A percentile compares a stretch with the other conserved stretches of the same genome.
Conservation (phyloP, 2,888 invertebrate species). For the Itoplectis maculator region DNA sequence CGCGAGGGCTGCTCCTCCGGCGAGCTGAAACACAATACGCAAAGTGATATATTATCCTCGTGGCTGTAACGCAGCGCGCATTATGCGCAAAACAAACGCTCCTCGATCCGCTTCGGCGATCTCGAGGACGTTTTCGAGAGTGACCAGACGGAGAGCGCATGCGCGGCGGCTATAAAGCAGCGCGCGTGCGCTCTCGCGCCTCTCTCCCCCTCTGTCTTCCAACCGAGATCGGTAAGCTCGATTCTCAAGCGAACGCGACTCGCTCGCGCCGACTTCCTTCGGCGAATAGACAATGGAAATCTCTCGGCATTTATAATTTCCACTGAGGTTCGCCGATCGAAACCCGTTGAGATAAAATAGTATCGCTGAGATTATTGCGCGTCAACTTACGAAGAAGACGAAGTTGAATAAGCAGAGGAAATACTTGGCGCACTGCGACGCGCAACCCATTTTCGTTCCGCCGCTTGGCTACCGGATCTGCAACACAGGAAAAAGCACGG, state of each 20-base stretch:
- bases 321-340: not conserved
- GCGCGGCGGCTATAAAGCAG: not conserved
- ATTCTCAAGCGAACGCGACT: constrained; percentile 48
- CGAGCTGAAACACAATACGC: constrained; percentile 84
- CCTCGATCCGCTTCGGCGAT: constrained; percentile 59
- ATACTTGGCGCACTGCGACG: constrained; percentile 89
- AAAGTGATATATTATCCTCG: not conserved
- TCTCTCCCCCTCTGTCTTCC: constrained; percentile 43
- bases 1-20: constrained; percentile 88
- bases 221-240: constrained; percentile 42
- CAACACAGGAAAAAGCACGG: constrained; percentile 66
- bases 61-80: constrained; percentile 13
- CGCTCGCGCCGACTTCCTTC: constrained; percentile 41
- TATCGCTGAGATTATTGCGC: too few relatives aligned
- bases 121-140: constrained; percentile 57
- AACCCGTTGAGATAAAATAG: too few relatives aligned
- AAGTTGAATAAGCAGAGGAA: constrained; percentile 90
- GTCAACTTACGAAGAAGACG: constrained; percentile 88
- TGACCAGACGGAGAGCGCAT: not conserved
- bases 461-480: constrained; percentile 69
- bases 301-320: constrained; percentile 33
- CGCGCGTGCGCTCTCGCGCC: constrained; percentile 37
- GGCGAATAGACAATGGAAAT: constrained; percentile 42
- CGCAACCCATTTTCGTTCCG: constrained; percentile 85
- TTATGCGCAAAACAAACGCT: constrained; percentile 41